These are phyloP conservation scores for Lepidurus couesii DNA, from an alignment of 1,140 invertebrate species.

Conservation along the genomic window DNA sequence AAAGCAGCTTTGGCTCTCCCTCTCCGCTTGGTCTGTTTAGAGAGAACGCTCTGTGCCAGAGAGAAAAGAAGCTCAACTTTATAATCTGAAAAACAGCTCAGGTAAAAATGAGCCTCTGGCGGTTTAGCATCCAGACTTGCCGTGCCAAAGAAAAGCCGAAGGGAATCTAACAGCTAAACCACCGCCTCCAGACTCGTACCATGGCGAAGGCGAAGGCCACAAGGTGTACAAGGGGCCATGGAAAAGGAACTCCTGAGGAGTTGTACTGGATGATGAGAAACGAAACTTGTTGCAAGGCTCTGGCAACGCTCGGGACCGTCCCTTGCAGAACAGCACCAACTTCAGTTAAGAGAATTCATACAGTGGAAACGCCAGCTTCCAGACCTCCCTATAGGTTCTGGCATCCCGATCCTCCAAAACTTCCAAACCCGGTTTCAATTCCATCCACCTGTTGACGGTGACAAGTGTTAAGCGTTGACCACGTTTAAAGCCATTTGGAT, in stretches of 20 bases:
- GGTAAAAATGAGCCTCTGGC: constrained; percentile 7
- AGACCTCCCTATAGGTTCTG: neutral
- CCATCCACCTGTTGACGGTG: neutral
- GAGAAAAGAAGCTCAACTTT: neutral
- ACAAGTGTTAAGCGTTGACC: neutral
- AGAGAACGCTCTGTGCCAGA: neutral
- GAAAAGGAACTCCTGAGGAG: neutral
- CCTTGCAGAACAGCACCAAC: neutral
- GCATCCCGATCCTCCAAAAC: neutral
- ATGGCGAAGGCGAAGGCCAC: constrained; percentile 20
- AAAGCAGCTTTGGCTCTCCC: neutral
- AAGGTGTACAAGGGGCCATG: constrained; percentile 1
- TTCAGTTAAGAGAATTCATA: constrained; percentile 1
- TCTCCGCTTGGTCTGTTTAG: neutral
- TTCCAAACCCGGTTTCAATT: neutral
- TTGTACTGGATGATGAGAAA: constrained; percentile 7
- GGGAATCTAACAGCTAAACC: neutral
- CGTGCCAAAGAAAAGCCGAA: constrained; percentile 11
- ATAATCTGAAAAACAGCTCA: neutral
- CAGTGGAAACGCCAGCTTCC: constrained; percentile 2
- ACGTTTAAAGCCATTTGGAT: neutral
- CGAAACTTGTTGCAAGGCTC: constrained; percentile 1
- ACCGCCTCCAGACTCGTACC: constrained; percentile 20
- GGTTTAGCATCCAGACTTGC: neutral
- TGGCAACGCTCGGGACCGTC: neutral